These are phyloP conservation scores for Capitella teleta DNA, from an alignment of 1,140 invertebrate species.

Conservation along the genomic window DNA sequence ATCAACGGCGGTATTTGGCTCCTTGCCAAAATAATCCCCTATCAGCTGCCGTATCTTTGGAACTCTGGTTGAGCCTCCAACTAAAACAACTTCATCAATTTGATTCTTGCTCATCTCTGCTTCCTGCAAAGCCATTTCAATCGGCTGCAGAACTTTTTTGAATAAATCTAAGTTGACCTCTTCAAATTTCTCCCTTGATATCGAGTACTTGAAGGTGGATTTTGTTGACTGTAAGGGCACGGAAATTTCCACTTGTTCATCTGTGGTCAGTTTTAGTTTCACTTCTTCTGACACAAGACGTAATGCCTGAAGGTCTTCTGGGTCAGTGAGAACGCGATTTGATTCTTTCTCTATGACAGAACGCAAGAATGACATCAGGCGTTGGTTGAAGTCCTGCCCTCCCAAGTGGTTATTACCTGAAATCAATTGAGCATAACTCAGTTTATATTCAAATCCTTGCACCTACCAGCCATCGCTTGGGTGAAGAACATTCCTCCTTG, in stretches of 20 bases:
- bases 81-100: constrained; percentile 45
- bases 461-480: constrained; percentile 44
- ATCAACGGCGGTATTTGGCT: constrained; percentile 42
- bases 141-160: constrained; percentile 35
- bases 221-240: constrained; percentile 27
- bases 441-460: not conserved
- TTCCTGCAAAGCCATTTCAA: constrained; percentile 61
- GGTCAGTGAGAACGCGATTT: constrained; percentile 28
- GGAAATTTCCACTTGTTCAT: constrained; percentile 21
- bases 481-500: constrained; percentile 48
- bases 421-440: constrained; percentile 5
- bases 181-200: constrained; percentile 40
- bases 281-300: constrained; percentile 41
- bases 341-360: constrained; percentile 24
- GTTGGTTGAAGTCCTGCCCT: constrained; percentile 46
- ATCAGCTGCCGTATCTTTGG: constrained; percentile 42
- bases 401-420: constrained; percentile 45
- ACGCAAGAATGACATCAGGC: constrained; percentile 31
- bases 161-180: constrained; percentile 43
- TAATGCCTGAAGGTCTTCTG: constrained; percentile 43
- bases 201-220: constrained; percentile 18
- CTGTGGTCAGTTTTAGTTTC: constrained; percentile 40
- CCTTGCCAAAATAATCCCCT: constrained; percentile 36
- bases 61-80: constrained; percentile 46
- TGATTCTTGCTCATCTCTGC: constrained; percentile 38